Evolutionary conservation across 2,797 vertebrate genomes (phyloP).

Genomic region (Scolopax rusticola): DNA sequence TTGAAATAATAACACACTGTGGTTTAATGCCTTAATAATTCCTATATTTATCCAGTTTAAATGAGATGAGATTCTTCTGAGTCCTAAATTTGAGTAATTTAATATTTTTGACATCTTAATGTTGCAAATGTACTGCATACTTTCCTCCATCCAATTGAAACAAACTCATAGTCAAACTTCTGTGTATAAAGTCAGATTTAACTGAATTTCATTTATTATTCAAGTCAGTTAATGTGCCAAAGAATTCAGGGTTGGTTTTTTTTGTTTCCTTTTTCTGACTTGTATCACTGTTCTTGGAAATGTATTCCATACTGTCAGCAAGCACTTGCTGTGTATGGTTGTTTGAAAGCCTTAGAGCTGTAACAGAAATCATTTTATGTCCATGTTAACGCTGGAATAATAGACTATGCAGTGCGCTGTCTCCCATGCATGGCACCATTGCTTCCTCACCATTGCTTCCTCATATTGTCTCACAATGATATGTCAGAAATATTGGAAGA

Average conservation of each 20-base stretch:
- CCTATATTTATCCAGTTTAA: not conserved
- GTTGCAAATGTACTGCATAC: not conserved
- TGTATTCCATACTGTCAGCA: not conserved
- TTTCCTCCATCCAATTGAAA: not conserved
- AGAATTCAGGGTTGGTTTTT: not conserved
- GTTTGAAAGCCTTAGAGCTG: not conserved
- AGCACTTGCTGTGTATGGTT: not conserved
- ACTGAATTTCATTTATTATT: not conserved
- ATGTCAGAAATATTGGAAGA: not conserved
- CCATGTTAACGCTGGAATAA: not conserved
- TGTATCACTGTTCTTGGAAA: not conserved
- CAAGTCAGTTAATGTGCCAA: not conserved
- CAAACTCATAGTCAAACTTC: not conserved
- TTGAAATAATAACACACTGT: not conserved
- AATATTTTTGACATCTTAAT: not conserved
- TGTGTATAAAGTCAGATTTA: fast-evolving
- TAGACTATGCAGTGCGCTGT: not conserved
- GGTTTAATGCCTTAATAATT: not conserved
- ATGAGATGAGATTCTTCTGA: not conserved
- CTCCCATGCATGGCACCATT: not conserved
- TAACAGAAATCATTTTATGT: not conserved
- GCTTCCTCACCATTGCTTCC: not conserved
- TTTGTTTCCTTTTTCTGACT: not conserved
- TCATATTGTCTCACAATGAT: not conserved
- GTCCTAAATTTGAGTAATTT: not conserved